Evolutionary conservation across 2,113 vertebrate species (phyloP).

Genomic region (Manacus vitellinus): DNA sequence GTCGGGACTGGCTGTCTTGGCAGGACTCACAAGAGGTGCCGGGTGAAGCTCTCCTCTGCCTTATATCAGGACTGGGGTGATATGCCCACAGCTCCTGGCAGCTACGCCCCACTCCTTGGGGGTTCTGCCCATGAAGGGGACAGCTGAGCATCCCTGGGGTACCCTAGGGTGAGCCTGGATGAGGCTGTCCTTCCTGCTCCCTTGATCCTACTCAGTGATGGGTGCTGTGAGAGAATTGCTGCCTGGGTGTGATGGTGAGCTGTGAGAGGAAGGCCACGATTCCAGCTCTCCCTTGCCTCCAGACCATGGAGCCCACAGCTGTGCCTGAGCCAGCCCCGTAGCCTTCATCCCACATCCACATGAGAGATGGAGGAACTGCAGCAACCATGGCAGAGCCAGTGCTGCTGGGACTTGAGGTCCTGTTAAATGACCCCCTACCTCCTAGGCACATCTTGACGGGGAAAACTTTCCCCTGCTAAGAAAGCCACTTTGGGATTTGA

Average conservation of each 20-base stretch:
- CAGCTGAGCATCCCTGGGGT: neutral
- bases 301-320: neutral
- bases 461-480: neutral
- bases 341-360: neutral
- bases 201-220: neutral
- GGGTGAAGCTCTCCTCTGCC: neutral
- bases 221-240: neutral
- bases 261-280: neutral
- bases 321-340: neutral
- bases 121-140: neutral
- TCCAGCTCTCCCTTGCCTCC: neutral
- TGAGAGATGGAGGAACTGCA: neutral
- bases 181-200: neutral
- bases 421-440: neutral
- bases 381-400: neutral
- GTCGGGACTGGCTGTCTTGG: conserved; percentile 34
- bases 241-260: neutral
- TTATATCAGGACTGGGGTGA: neutral
- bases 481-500: neutral
- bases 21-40: neutral
- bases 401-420: neutral
- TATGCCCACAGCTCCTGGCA: neutral
- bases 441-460: neutral
- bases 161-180: neutral
- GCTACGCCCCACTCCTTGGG: neutral